Conservation (phyloP, 2,113 vertebrate species). For the Peromyscus maniculatus region DNA sequence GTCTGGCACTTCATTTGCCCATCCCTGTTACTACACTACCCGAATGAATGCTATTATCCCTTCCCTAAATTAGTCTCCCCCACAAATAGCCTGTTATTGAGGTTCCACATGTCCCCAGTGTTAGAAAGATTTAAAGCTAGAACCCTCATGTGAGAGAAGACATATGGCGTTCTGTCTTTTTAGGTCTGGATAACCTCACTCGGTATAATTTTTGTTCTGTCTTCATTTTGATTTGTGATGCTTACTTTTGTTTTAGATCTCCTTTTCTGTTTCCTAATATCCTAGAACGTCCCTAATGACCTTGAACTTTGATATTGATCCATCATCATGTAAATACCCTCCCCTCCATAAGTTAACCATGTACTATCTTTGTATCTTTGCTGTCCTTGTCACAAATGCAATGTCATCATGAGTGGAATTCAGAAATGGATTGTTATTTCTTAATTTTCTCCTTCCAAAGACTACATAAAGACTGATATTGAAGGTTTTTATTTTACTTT, state of each 20-base stretch:
- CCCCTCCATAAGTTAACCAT: not conserved
- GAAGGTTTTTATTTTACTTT: not conserved
- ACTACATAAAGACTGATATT: not conserved
- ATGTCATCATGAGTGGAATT: not conserved
- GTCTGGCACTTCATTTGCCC: not conserved
- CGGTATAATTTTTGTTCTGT: not conserved
- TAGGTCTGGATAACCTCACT: not conserved
- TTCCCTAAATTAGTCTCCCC: not conserved
- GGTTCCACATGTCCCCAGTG: not conserved
- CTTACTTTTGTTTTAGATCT: not conserved
- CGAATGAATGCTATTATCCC: not conserved
- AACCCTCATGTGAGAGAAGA: not conserved
- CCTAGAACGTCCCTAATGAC: not conserved
- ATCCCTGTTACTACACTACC: not conserved
- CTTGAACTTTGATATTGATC: not conserved
- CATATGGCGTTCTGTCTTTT: not conserved
- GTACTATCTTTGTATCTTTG: not conserved
- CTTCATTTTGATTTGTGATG: not conserved
- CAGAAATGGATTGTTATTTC: not conserved
- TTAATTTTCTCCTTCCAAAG: not conserved
- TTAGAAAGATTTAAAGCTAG: not conserved
- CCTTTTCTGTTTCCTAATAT: not conserved
- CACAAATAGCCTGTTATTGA: not conserved
- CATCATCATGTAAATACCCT: not conserved
- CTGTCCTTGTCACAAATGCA: not conserved